Base-by-base conservation (phyloP, 1,140 invertebrate species). In the Callitettix versicolor region DNA sequence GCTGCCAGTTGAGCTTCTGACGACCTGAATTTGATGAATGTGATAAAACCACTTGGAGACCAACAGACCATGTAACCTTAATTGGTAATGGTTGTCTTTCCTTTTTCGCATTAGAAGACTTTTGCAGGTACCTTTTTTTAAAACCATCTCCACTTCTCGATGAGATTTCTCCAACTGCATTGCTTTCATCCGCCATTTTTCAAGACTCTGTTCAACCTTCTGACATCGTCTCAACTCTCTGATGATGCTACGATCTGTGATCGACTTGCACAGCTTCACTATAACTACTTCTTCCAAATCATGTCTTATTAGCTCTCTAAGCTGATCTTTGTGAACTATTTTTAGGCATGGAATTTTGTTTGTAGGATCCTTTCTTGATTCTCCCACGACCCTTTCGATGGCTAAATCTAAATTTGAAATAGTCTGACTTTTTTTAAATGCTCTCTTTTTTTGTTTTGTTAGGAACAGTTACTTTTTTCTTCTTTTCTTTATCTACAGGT, bases 11-110 rank as follows among this genome's bases (percentile, higher is more conserved):
- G n/a, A n/a, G n/a, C n/a, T n/a, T n/a, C n/a, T n/a, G n/a, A n/a
- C n/a, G n/a, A n/a, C n/a, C n/a, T n/a, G n/a, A n/a, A 54, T 51
- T 58, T 42, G 55, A 46, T 3, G 53, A 51, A 17, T 47, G 64
- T 79, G 76, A 50, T 33, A 54, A 49, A 17, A 75, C 74, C 9
- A 88, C 85, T 74, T 90, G 86, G 50, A 90, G 75, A 17, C 85
- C 86, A 18, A 90, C 86, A 7, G 86, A 88, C 49, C 86, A 72
- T 18, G 86, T 88, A 36, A 88, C 87, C 69, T 85, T 86, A 2
- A 88, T 78, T 0, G 86, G 85, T 5, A 77, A 4, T n/a, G n/a
- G n/a, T n/a, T n/a, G n/a, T n/a, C 66, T 50, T 24, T 57, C 49
- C 33, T 50, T 18, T 17, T 24, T 7, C 2, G 17, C n/a, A 20